Conservation (phyloP, 2,797 vertebrate species). For the Oreochromis grahami region DNA sequence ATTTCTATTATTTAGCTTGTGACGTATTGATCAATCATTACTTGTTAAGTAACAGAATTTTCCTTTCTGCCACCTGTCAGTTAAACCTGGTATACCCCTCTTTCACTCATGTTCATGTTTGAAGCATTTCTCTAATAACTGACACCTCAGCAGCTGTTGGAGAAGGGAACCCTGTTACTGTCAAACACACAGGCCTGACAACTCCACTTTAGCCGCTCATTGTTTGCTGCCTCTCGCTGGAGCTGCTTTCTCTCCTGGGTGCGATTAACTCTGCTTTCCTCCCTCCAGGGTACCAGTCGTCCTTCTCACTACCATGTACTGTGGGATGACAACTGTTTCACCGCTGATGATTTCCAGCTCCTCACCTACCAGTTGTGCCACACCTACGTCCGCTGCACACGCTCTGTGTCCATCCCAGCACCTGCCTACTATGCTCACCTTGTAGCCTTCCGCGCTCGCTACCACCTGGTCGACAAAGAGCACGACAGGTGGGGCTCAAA, state of each 20-base stretch:
- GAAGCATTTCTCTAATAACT: background rate
- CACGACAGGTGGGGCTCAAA: constrained; percentile 86
- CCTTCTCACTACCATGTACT: constrained; percentile 97
- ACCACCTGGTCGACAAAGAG: constrained; percentile 98
- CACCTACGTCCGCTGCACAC: constrained; percentile 97
- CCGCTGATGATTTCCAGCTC: constrained; percentile 96
- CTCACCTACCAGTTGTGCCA: constrained; percentile 99
- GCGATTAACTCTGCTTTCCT: background rate
- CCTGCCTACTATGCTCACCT: constrained; percentile 97
- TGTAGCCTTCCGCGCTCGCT: constrained; percentile 95
- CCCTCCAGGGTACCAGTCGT: constrained; percentile 89
- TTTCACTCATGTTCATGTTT: background rate
- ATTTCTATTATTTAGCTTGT: background rate
- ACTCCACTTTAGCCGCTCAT: background rate
- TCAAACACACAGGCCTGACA: background rate
- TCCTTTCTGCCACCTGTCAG: rapidly evolving
- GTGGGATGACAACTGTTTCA: constrained; percentile 98
- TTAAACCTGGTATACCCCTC: background rate
- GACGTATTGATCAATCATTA: rapidly evolving
- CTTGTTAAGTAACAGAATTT: rapidly evolving
- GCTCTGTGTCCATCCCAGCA: constrained; percentile 96
- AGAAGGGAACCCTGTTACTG: background rate
- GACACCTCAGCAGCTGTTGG: background rate
- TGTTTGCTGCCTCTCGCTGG: background rate
- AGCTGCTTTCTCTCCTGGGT: background rate